Percentiles rank a stretch among this genome's conserved stretches.
phyloP scores from a whole-genome alignment of 2,113 vertebrate species.

The Stomatorhinus ivindoensis region DNA sequence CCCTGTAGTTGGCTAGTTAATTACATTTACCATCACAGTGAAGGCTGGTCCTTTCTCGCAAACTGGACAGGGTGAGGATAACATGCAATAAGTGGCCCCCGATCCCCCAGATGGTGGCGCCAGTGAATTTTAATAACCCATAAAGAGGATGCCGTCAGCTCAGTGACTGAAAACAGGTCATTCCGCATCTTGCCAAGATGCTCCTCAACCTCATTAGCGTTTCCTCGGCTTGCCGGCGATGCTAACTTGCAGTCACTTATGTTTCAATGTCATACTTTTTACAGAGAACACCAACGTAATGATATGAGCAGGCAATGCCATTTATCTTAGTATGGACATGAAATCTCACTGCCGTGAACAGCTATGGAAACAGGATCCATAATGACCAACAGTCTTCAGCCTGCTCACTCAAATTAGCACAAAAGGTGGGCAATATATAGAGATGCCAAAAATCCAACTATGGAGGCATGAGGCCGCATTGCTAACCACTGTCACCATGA shows the following conservation, averaged over 20 bases:
- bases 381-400: neutral
- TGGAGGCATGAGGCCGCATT: neutral
- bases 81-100: neutral
- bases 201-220: slow-evolving; percentile 42
- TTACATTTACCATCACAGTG: neutral
- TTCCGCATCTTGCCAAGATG: slow-evolving; percentile 43
- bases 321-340: neutral
- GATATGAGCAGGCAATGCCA: neutral
- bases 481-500: neutral
- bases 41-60: neutral
- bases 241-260: neutral
- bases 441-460: neutral
- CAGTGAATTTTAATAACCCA: slow-evolving; percentile 49
- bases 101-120: slow-evolving; percentile 1
- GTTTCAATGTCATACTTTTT: neutral
- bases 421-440: neutral
- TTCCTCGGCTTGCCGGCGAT: neutral
- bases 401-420: neutral
- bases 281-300: neutral
- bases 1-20: neutral
- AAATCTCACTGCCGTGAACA: neutral
- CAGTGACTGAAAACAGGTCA: slow-evolving; percentile 52
- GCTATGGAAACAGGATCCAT: neutral
- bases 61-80: neutral
- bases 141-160: slow-evolving; percentile 34